These are phyloP conservation scores for Ochropacha duplaris DNA, from an alignment of 2,888 invertebrate genomes.

Conservation along the genomic window DNA sequence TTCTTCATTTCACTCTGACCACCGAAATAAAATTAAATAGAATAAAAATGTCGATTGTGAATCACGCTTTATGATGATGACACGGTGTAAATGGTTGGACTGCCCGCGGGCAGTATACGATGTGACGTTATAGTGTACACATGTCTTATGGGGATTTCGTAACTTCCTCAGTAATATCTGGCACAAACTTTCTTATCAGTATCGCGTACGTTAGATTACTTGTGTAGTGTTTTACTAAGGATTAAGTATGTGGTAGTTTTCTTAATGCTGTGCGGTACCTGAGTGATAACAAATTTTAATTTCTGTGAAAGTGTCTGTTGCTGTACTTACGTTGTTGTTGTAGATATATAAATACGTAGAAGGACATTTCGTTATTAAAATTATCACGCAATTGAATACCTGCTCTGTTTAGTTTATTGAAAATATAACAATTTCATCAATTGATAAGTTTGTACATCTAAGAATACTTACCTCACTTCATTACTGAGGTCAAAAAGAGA, in stretches of 20 bases:
- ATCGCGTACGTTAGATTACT: background rate
- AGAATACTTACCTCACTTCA: too few relatives aligned
- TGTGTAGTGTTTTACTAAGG: too few relatives aligned
- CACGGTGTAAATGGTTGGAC: background rate
- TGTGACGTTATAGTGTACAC: conserved; percentile 47
- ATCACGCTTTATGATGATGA: conserved; percentile 21
- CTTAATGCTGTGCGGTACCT: background rate
- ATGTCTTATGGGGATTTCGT: conserved; percentile 23
- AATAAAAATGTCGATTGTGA: conserved; percentile 12
- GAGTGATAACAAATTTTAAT: background rate
- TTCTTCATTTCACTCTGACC: background rate
- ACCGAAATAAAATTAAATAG: background rate
- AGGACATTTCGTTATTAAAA: too few relatives aligned
- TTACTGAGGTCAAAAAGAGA: too few relatives aligned
- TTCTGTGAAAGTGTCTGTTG: background rate
- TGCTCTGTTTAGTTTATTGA: too few relatives aligned
- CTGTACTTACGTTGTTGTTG: too few relatives aligned
- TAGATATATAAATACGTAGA: too few relatives aligned
- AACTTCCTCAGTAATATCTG: conserved; percentile 4
- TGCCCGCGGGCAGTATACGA: conserved; percentile 30
- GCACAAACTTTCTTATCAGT: background rate
- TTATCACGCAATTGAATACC: too few relatives aligned
- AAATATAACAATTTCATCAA: too few relatives aligned
- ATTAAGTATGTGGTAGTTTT: background rate
- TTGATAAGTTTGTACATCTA: too few relatives aligned